Percentiles rank a stretch among this genome's conserved stretches.
Evolutionary conservation across 2,113 vertebrate genomes (phyloP).

Genomic region (Thryonomys swinderianus): DNA sequence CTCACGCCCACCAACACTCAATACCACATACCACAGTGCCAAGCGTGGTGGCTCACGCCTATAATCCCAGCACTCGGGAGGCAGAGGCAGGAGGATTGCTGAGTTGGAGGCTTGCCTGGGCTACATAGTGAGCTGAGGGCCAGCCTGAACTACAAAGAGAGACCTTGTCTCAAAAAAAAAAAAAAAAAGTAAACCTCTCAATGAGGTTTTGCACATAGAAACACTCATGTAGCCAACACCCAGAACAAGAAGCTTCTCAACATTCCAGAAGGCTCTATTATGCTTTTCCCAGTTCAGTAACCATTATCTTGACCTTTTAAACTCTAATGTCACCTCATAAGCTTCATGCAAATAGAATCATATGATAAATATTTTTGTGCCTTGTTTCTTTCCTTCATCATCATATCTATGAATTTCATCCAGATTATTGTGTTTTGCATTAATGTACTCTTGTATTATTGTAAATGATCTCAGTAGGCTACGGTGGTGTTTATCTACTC

Average conservation of each 20-base stretch:
- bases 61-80: too few species aligned
- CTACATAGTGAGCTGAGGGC: too few species aligned
- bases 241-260: neutral
- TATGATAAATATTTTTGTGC: neutral
- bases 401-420: neutral
- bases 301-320: neutral
- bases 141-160: too few species aligned
- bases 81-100: too few species aligned
- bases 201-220: neutral
- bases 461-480: neutral
- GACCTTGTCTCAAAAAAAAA: too few species aligned
- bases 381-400: neutral
- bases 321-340: neutral
- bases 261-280: neutral
- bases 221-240: neutral
- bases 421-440: neutral
- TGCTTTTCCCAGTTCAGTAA: neutral
- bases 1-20: too few species aligned
- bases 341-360: neutral
- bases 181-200: neutral
- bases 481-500: neutral
- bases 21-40: too few species aligned
- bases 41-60: too few species aligned
- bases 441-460: neutral
- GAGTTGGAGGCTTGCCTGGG: too few species aligned